Percentiles rank a stretch among this genome's conserved stretches.
Conservation (phyloP, 1,140 invertebrate genomes). For the Liolophura sinensis region DNA sequence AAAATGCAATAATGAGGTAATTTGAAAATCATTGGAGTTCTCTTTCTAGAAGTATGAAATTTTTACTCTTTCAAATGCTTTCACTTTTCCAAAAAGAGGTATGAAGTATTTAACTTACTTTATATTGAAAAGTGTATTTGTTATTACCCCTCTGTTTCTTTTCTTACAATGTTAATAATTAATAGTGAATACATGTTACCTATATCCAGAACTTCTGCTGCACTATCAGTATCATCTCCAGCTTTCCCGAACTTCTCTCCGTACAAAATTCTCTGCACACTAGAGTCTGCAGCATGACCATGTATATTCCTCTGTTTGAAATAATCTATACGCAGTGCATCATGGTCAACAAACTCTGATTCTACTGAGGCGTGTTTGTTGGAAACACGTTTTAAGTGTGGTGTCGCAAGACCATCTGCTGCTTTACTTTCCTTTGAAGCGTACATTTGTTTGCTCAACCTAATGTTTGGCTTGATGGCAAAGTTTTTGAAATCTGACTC, state of each 20-base stretch:
- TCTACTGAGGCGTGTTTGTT: constrained; percentile 35
- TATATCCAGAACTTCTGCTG: neutral
- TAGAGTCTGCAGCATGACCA: constrained; percentile 53
- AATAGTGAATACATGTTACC: neutral
- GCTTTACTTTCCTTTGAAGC: constrained; percentile 30
- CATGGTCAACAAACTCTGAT: constrained; percentile 41
- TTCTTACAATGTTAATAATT: neutral
- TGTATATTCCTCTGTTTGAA: constrained; percentile 44
- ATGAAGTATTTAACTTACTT: no score
- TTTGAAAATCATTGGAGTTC: no score
- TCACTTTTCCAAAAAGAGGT: no score
- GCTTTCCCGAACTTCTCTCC: constrained; percentile 17
- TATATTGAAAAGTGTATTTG: no score
- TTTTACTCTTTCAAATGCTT: no score
- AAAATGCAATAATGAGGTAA: no score
- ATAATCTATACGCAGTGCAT: constrained; percentile 29
- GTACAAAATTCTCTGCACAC: constrained; percentile 52
- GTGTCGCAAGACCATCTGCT: constrained; percentile 8
- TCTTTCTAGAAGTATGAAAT: no score
- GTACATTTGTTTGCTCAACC: constrained; percentile 35
- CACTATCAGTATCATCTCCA: neutral
- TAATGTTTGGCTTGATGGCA: constrained; percentile 38
- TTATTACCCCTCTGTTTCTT: neutral
- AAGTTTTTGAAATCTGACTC: constrained; percentile 46
- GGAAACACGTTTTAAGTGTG: constrained; percentile 26